A percentile compares a stretch with the other conserved stretches of the same genome.
Conservation (phyloP, 2,113 vertebrate species). For the Osmerus mordax region DNA sequence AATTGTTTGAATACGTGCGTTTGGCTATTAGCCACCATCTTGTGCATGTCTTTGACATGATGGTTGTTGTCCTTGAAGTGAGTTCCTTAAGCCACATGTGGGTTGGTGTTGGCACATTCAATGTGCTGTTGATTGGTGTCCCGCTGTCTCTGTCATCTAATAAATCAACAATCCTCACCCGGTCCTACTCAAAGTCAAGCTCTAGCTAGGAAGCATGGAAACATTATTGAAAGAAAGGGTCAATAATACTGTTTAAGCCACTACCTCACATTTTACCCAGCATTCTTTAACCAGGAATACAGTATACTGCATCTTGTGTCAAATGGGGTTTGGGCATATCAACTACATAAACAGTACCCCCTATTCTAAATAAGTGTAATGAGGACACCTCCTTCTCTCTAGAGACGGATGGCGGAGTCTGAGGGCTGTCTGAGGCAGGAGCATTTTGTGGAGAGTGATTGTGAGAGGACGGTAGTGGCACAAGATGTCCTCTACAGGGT, state of each 20-base stretch:
- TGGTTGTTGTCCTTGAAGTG: constrained; percentile 51
- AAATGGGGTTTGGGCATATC: constrained; percentile 21
- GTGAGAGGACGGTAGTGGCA: constrained; percentile 58
- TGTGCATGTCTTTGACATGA: constrained; percentile 43
- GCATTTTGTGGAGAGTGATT: constrained; percentile 58
- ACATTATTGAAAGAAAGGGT: constrained; percentile 44
- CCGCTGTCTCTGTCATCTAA: constrained; percentile 54
- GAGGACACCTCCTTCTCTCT: constrained; percentile 44
- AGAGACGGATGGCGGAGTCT: constrained; percentile 25
- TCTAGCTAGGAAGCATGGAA: constrained; percentile 31
- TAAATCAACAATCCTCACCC: constrained; percentile 48
- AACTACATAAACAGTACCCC: constrained; percentile 55
- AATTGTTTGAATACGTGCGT: too few relatives aligned
- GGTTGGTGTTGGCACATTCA: constrained; percentile 50
- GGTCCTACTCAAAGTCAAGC: constrained; percentile 22
- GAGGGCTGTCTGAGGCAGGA: constrained; percentile 6
- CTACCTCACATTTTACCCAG: neutral
- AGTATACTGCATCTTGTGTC: constrained; percentile 6
- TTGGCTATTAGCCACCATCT: constrained; percentile 24
- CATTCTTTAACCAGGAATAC: constrained; percentile 33
- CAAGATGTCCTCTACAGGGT: constrained; percentile 67
- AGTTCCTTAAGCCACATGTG: constrained; percentile 34
- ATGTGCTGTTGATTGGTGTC: constrained; percentile 58
- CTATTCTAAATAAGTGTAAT: constrained; percentile 51
- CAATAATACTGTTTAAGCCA: neutral